Base-by-base conservation (phyloP, 2,888 invertebrate genomes). In the Metellina segmentata region DNA sequence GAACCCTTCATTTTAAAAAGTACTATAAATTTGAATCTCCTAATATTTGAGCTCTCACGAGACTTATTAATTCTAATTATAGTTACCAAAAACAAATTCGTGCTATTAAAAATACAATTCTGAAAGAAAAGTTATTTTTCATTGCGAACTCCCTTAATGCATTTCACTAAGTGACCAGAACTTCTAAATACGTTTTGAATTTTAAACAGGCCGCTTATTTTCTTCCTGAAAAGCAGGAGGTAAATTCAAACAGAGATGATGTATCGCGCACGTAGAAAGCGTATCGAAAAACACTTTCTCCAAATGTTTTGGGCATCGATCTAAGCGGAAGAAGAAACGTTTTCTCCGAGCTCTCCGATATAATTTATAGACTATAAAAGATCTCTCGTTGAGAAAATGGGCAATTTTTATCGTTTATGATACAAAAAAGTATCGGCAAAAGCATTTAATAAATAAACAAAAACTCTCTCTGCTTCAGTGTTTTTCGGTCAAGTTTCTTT, bases 361-460 rank as follows among this genome's bases (percentile, higher is more conserved):
- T 91, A 91, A 91, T 91, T 86, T 86, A 91, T 86, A 81, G 86
- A 86, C 90, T 75, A 86, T 82, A 91, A 90, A 90, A 90, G 79
- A 82, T 61, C 34, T 70, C 70, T 86, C 53, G 52, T 61, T 81
- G 74, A 71, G 86, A 86, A 91, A 91, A 91, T 91, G 90, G 90
- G 86, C 82, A 86, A 91, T 91, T 86, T 82, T 77, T 86, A 86
- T 81, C 90, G 86, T 91, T 91, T 91, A 91, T 86, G 90, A 82
- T 71, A 49, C 11, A 70, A 77, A 81, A 71, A 90, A 82, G 71
- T 91, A 91, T 91, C 82, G 90, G 86, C 48, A 86, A 90, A 91
- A 11, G 85, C 86, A 91, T 91, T 91, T 86, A 86, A 86, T 90
- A 90, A 90, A 85, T 81, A 91, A 91, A 91, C 86, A 85, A 77